These are phyloP conservation scores for Hyppa rectilinea DNA, from an alignment of 2,888 invertebrate species.

Conservation along the genomic window DNA sequence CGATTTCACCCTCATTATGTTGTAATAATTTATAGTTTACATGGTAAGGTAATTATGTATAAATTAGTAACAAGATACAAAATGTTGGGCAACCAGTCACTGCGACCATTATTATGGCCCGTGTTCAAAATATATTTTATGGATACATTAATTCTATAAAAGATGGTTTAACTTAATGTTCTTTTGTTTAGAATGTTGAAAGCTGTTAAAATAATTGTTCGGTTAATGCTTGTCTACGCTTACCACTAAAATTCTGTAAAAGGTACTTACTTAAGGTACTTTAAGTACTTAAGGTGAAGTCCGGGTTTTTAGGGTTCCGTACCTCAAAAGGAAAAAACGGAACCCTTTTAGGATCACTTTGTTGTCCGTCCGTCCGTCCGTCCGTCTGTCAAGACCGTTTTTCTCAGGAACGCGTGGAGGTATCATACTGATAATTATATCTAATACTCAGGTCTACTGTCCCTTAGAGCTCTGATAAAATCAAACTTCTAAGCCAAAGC, in stretches of 20 bases:
- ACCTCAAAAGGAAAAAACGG: too few relatives aligned
- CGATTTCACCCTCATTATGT: conserved; percentile 78
- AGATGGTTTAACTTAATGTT: conserved; percentile 47
- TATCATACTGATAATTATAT: too few relatives aligned
- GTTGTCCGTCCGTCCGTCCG: too few relatives aligned
- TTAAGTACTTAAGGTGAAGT: too few relatives aligned
- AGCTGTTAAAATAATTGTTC: conserved; percentile 40
- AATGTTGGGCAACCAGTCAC: conserved; percentile 60
- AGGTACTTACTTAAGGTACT: background rate
- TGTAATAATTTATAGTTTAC: conserved; percentile 77
- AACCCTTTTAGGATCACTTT: too few relatives aligned
- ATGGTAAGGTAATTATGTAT: conserved; percentile 75
- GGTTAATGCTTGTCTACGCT: conserved; percentile 33
- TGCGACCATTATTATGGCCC: conserved; percentile 47
- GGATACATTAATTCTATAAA: conserved; percentile 69
- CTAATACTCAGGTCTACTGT: too few relatives aligned
- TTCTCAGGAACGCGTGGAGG: too few relatives aligned
- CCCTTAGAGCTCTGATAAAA: too few relatives aligned
- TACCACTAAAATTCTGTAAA: background rate
- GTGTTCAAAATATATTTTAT: conserved; percentile 73
- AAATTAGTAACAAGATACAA: conserved; percentile 80
- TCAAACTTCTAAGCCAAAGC: too few relatives aligned
- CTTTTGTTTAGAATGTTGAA: conserved; percentile 61
- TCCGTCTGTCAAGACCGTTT: too few relatives aligned
- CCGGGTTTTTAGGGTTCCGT: too few relatives aligned